Conservation (phyloP, 2,888 invertebrate genomes). For the Parasteatoda lunata region DNA sequence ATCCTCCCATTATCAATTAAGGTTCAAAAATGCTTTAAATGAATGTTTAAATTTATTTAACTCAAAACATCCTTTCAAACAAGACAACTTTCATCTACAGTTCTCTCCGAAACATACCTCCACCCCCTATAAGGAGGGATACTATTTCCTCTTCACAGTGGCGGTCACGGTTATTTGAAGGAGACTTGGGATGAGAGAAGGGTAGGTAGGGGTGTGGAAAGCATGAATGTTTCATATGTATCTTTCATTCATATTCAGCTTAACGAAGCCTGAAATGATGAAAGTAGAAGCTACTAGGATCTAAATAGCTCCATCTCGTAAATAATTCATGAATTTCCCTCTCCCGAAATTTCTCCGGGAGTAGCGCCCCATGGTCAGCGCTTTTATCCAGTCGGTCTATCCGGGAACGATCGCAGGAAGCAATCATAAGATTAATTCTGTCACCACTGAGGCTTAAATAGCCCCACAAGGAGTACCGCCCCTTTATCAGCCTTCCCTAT, state of each 20-base stretch:
- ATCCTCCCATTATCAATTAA: too few relatives aligned
- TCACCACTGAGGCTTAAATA: slow-evolving; percentile 7
- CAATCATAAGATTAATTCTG: slow-evolving; percentile 54
- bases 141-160: too few relatives aligned
- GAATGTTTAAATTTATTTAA: too few relatives aligned
- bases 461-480: background rate
- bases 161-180: slow-evolving; percentile 30
- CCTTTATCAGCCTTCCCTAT: too few relatives aligned
- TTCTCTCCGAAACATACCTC: too few relatives aligned
- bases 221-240: slow-evolving; percentile 64
- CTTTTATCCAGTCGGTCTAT: slow-evolving; percentile 56
- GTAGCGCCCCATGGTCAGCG: slow-evolving; percentile 37
- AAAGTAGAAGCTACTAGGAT: slow-evolving; percentile 51
- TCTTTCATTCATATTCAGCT: slow-evolving; percentile 52
- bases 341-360: slow-evolving; percentile 7
- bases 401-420: slow-evolving; percentile 18
- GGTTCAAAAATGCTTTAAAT: too few relatives aligned
- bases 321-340: slow-evolving; percentile 62
- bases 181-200: background rate
- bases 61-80: too few relatives aligned
- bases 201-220: background rate
- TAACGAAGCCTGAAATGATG: slow-evolving; percentile 68
- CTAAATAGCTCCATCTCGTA: slow-evolving; percentile 53
- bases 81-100: too few relatives aligned
- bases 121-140: too few relatives aligned